Conservation (phyloP, 2,888 invertebrate species). For the Hirtodrosophila confusa region DNA sequence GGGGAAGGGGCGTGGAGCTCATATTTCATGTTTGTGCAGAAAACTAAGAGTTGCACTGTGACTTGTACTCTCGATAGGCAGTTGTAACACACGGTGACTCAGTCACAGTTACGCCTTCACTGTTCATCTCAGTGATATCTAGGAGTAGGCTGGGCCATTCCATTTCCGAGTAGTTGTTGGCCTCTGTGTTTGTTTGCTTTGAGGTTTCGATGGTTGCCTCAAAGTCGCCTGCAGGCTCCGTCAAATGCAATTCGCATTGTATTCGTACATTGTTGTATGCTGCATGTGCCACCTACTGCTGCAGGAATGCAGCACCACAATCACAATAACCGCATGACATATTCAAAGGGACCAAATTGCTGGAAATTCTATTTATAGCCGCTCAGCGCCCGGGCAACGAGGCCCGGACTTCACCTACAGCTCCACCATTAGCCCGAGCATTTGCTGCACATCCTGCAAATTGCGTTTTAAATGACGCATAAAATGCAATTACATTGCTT, state of each 20-base stretch:
- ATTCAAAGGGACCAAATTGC: background rate
- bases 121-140: too few species aligned
- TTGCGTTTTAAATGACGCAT: conserved; percentile 4
- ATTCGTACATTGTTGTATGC: conserved; percentile 5
- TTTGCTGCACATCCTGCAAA: conserved; percentile 1
- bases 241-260: conserved; percentile 13
- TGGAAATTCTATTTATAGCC: conserved; percentile 3
- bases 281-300: conserved; percentile 8
- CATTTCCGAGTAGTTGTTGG: conserved; percentile 23
- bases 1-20: too few species aligned
- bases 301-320: too few species aligned
- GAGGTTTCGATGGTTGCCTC: conserved; percentile 2
- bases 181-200: conserved; percentile 21
- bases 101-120: background rate
- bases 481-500: conserved; percentile 8
- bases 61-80: too few species aligned
- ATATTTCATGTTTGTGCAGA: too few species aligned
- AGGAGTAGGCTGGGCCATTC: background rate
- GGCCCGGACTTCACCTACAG: background rate
- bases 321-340: conserved; percentile 4
- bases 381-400: background rate
- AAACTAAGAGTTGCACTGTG: too few species aligned
- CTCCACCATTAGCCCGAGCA: background rate
- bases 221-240: conserved; percentile 7
- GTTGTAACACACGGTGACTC: background rate